Evolutionary conservation across 1,140 invertebrate genomes (phyloP).

Genomic region (Hyles euphorbiae): DNA sequence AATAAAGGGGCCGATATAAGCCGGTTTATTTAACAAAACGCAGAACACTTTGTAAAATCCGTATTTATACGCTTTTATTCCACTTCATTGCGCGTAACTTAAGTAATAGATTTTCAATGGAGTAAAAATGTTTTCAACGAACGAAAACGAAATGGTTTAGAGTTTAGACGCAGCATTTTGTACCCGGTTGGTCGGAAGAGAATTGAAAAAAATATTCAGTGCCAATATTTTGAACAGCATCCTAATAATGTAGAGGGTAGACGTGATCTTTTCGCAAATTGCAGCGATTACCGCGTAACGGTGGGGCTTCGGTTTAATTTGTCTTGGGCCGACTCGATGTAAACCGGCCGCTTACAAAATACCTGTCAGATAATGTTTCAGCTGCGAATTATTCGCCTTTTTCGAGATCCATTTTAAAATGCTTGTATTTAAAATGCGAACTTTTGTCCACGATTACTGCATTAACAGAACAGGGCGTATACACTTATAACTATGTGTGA

Average conservation of each 20-base stretch:
- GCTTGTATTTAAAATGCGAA: background rate
- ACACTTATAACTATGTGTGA: too few relatives aligned
- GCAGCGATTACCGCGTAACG: slow-evolving; percentile 23
- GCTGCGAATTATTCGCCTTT: slow-evolving; percentile 8
- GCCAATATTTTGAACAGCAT: slow-evolving; percentile 21
- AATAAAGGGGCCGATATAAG: too few relatives aligned
- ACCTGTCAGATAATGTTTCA: slow-evolving; percentile 20
- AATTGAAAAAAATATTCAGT: background rate
- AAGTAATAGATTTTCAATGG: slow-evolving; percentile 8
- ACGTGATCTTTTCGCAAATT: slow-evolving; percentile 32
- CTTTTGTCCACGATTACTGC: too few relatives aligned
- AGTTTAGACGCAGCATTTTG: slow-evolving; percentile 1
- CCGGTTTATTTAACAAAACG: too few relatives aligned
- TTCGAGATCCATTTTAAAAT: slow-evolving; percentile 1
- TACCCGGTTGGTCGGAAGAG: background rate
- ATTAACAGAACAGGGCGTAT: too few relatives aligned
- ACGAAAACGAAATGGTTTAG: slow-evolving; percentile 2
- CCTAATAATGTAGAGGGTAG: slow-evolving; percentile 19
- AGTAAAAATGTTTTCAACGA: slow-evolving; percentile 7
- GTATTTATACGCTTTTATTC: too few relatives aligned
- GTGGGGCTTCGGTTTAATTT: slow-evolving; percentile 25
- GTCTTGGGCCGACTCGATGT: slow-evolving; percentile 24
- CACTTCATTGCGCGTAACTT: too few relatives aligned
- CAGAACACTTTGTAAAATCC: too few relatives aligned
- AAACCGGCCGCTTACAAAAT: slow-evolving; percentile 20